These are phyloP conservation scores for Acanthococcus lagerstroemiae DNA, from an alignment of 2,888 invertebrate species.

Conservation along the genomic window DNA sequence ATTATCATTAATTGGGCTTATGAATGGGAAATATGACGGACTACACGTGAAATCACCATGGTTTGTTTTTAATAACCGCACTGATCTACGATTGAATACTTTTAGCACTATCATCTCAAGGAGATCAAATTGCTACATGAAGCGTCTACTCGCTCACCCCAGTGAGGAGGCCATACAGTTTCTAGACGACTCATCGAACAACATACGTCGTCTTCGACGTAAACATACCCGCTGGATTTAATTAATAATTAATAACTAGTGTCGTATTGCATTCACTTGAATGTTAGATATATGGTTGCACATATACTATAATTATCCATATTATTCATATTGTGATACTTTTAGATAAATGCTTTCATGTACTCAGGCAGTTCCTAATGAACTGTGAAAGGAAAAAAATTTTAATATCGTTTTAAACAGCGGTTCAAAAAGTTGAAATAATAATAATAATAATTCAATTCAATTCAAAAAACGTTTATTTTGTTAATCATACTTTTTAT, in stretches of 20 bases:
- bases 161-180: background rate
- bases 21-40: too few species aligned
- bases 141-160: background rate
- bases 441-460: too few species aligned
- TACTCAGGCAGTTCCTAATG: background rate
- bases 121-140: background rate
- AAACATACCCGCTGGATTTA: too few species aligned
- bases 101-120: background rate
- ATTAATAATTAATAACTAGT: too few species aligned
- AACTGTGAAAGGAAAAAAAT: background rate
- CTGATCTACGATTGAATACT: background rate
- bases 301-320: background rate
- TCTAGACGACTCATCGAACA: background rate
- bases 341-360: background rate
- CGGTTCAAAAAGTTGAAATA: too few species aligned
- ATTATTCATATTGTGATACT: background rate
- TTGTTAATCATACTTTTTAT: too few species aligned
- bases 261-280: background rate
- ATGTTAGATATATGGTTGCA: background rate
- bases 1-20: background rate
- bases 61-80: background rate
- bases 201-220: too few species aligned
- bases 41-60: background rate
- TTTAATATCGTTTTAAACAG: too few species aligned
- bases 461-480: too few species aligned